Conservation (phyloP, 1,140 invertebrate genomes). For the Lanistes nyassanus region DNA sequence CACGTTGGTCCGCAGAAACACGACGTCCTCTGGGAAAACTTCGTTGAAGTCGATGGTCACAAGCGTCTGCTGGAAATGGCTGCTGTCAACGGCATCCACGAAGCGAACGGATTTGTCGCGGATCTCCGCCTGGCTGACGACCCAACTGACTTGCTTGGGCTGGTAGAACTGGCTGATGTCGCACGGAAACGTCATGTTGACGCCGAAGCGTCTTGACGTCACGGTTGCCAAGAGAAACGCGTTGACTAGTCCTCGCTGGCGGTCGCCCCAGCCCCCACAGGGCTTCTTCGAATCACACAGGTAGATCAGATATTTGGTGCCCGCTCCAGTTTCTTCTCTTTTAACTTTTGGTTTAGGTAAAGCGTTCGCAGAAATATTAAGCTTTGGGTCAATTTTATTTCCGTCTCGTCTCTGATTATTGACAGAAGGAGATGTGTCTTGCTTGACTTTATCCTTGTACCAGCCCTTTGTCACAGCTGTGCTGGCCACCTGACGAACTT, state of each 20-base stretch:
- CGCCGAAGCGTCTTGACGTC: constrained; percentile 28
- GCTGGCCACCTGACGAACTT: too few relatives aligned
- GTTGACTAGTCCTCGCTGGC: constrained; percentile 39
- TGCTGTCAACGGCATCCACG: not conserved
- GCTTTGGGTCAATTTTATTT: too few relatives aligned
- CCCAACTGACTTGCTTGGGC: constrained; percentile 39
- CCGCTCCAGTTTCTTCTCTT: too few relatives aligned
- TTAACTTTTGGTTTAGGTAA: too few relatives aligned
- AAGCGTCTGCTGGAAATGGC: not conserved
- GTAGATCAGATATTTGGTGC: constrained; percentile 35
- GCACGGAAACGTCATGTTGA: constrained; percentile 42
- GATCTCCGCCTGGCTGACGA: not conserved
- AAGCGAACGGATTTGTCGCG: not conserved
- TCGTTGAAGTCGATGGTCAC: not conserved
- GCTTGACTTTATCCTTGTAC: too few relatives aligned
- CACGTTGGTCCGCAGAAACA: constrained; percentile 9
- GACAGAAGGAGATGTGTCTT: too few relatives aligned
- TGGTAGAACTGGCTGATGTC: constrained; percentile 32
- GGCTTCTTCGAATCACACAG: constrained; percentile 26
- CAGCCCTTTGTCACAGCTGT: too few relatives aligned
- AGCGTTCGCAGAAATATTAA: too few relatives aligned
- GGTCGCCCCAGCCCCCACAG: constrained; percentile 47
- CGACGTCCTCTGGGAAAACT: constrained; percentile 12
- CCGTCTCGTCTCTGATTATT: too few relatives aligned
- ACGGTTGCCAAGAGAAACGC: constrained; percentile 34